Evolutionary conservation across 2,888 invertebrate species (phyloP), one percentile per base, ranked within the genome.

Genomic region (Dysmachus trigonus): DNA sequence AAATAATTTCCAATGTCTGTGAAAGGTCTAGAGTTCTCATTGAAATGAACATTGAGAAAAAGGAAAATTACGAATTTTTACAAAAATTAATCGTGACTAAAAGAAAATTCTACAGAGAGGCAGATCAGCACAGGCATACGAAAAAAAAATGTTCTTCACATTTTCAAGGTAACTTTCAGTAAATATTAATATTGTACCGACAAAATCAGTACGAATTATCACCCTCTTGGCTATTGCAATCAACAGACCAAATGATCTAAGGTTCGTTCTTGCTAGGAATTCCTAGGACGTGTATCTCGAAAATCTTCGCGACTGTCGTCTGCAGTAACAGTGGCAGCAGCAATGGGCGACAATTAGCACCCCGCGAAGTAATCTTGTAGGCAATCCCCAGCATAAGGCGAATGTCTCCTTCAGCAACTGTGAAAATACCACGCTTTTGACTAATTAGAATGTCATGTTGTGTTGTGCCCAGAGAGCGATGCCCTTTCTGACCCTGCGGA

Each of bases 261-360:
- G 31, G 74, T 35, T 30, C n/a, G 5, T 10, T 35, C 22, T 22
- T 22, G 6, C 18, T 62, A 18, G 6, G 22, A 62, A 62, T 62
- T 62, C 62, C 62, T 62, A 62, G 18, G 62, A 62, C 62, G 22
- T 62, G 27, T 62, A 22, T 10, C 53, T 8, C 51, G 13, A 18
- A 22, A 22, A 74, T 18, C 13, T 41, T 41, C 18, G 33, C n/a
- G 33, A 30, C 74, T 1, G 18, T 22, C 76, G 27, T 76, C 35
- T 76, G n/a, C 8, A 10, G 18, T 22, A 33, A 22, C 38, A 35
- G 38, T 41, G 38, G 38, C 13, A 15, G 38, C 15, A 41, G 38
- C 18, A 76, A 33, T 33, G 76, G 38, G 35, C 76, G 76, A 76
- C 76, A 76, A 76, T 76, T 76, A 76, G 38, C 76, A 38, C 76